Conservation (phyloP, 2,113 vertebrate genomes). For the Microcebus lehilahytsara region DNA sequence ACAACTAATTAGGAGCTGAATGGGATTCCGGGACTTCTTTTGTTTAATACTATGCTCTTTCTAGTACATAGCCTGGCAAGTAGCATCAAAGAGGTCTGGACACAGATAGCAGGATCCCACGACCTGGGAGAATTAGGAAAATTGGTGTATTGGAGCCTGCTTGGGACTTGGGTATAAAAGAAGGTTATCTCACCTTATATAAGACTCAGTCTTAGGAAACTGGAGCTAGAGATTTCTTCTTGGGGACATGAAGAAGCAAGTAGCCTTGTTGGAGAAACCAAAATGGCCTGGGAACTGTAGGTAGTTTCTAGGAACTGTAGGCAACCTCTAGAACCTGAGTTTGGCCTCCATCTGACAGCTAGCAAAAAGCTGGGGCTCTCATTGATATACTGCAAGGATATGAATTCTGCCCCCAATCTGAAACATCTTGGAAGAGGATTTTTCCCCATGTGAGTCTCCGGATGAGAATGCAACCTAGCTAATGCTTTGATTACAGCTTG, state of each 20-base stretch:
- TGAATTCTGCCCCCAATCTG: not conserved
- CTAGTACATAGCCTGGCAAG: not conserved
- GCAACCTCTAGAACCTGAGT: not conserved
- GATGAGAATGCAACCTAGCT: not conserved
- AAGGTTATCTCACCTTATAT: not conserved
- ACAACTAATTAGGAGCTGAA: not conserved
- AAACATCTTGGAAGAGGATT: not conserved
- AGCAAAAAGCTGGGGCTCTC: not conserved
- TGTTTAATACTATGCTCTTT: not conserved
- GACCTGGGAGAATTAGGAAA: not conserved
- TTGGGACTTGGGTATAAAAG: not conserved
- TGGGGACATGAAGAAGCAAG: not conserved
- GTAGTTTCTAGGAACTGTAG: not conserved
- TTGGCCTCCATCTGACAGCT: not conserved
- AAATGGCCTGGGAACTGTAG: not conserved
- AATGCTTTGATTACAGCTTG: not conserved
- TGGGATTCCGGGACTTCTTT: not conserved
- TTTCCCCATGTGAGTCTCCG: not conserved
- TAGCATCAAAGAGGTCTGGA: not conserved
- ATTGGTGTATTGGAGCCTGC: not conserved
- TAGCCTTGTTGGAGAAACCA: not conserved
- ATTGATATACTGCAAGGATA: not conserved
- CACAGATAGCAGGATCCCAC: not conserved
- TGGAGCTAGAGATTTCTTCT: not conserved
- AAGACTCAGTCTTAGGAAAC: not conserved